These are phyloP conservation scores for Nymphicus hollandicus DNA, from an alignment of 2,113 vertebrate species.

Conservation along the genomic window DNA sequence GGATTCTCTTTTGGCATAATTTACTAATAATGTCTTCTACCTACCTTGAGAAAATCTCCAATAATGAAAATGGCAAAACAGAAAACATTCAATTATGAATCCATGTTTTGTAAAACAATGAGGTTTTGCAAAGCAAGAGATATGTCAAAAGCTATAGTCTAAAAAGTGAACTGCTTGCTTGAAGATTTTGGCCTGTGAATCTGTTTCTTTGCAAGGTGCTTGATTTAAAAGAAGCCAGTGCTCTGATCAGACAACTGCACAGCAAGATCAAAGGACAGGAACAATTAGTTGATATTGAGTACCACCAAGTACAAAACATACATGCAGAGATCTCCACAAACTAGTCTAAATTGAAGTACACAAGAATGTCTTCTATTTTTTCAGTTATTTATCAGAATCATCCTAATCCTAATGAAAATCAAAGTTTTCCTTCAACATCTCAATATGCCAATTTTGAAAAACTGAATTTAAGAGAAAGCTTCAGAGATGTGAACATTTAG, in stretches of 20 bases:
- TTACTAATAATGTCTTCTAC: not conserved
- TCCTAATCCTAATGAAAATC: not conserved
- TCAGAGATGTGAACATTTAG: not conserved
- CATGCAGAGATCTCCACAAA: not conserved
- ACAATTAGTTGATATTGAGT: not conserved
- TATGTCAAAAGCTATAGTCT: rapidly evolving
- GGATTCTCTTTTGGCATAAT: not conserved
- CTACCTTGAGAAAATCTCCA: not conserved
- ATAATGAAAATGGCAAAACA: not conserved
- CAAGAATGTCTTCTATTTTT: not conserved
- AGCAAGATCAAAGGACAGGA: not conserved
- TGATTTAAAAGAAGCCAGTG: not conserved
- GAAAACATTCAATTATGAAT: not conserved
- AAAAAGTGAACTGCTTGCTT: not conserved
- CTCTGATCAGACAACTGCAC: not conserved
- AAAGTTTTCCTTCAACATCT: not conserved
- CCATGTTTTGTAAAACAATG: not conserved
- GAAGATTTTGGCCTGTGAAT: not conserved
- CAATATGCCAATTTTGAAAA: not conserved
- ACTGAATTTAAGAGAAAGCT: not conserved
- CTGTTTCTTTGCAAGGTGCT: not conserved
- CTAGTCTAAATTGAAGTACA: not conserved
- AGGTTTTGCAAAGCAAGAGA: not conserved
- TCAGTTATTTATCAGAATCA: not conserved
- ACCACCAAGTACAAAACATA: not conserved